Percentiles rank a stretch among this genome's conserved stretches.
These are phyloP conservation scores for Bombycilla garrulus DNA, from an alignment of 2,113 vertebrate genomes.

Conservation along the genomic window DNA sequence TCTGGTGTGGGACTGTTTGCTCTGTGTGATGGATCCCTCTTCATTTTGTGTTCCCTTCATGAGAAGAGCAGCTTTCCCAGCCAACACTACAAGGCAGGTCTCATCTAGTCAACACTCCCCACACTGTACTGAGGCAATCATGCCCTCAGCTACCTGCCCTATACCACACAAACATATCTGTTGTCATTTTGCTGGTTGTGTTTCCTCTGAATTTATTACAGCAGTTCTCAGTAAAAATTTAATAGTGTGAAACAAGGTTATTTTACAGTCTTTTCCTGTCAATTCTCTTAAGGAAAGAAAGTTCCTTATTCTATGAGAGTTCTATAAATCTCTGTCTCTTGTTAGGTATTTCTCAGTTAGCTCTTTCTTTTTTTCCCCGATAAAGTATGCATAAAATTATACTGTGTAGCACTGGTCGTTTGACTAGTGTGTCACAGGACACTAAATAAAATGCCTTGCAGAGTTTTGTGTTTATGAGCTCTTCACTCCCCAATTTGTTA, in stretches of 20 bases:
- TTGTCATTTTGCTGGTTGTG: background rate
- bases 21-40: background rate
- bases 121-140: background rate
- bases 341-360: background rate
- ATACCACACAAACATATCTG: rapidly evolving
- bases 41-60: background rate
- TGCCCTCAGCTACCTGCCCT: background rate
- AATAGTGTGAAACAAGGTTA: background rate
- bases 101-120: background rate
- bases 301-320: background rate
- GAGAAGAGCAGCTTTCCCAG: background rate
- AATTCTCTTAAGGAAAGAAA: background rate
- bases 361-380: background rate
- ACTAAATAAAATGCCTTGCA: background rate
- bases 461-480: background rate
- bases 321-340: background rate
- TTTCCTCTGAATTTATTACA: background rate
- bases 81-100: rapidly evolving
- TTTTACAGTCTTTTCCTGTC: background rate
- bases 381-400: background rate
- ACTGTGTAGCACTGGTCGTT: background rate
- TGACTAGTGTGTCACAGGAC: background rate
- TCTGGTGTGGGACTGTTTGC: background rate
- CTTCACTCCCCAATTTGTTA: background rate
- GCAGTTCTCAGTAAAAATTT: background rate